These are phyloP conservation scores for Syrphus vitripennis DNA, from an alignment of 2,888 invertebrate species.

Conservation along the genomic window DNA sequence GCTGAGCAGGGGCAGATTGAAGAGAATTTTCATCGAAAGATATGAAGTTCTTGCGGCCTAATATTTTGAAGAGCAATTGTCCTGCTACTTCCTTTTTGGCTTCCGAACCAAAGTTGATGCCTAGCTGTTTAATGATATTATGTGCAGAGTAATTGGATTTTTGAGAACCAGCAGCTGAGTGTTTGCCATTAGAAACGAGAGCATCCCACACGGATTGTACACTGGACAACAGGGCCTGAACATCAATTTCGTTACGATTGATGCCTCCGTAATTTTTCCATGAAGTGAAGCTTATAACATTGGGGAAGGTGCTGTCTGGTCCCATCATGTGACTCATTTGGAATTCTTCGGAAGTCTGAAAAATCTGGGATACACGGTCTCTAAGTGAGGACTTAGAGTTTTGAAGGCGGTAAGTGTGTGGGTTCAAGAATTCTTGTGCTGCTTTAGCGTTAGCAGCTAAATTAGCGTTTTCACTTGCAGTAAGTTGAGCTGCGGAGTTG, in stretches of 20 bases:
- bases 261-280: conserved; percentile 55
- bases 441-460: conserved; percentile 82
- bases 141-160: conserved; percentile 8
- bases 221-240: conserved; percentile 46
- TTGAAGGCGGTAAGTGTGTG: conserved; percentile 81
- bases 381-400: conserved; percentile 82
- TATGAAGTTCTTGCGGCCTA: conserved; percentile 45
- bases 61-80: conserved; percentile 44
- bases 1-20: conserved; percentile 64
- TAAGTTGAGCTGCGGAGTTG: conserved; percentile 82
- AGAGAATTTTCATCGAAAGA: conserved; percentile 43
- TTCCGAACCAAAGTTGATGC: conserved; percentile 8
- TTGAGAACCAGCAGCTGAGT: not conserved
- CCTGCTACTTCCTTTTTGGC: conserved; percentile 19
- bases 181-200: not conserved
- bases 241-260: conserved; percentile 36
- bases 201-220: conserved; percentile 35
- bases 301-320: conserved; percentile 36
- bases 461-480: conserved; percentile 80
- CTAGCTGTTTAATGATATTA: conserved; percentile 38
- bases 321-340: conserved; percentile 61
- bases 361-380: conserved; percentile 39
- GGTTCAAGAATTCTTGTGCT: conserved; percentile 82
- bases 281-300: conserved; percentile 39
- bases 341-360: conserved; percentile 52